Conservation (phyloP, 2,888 invertebrate genomes). For the Drosophila quasianomalipes region DNA sequence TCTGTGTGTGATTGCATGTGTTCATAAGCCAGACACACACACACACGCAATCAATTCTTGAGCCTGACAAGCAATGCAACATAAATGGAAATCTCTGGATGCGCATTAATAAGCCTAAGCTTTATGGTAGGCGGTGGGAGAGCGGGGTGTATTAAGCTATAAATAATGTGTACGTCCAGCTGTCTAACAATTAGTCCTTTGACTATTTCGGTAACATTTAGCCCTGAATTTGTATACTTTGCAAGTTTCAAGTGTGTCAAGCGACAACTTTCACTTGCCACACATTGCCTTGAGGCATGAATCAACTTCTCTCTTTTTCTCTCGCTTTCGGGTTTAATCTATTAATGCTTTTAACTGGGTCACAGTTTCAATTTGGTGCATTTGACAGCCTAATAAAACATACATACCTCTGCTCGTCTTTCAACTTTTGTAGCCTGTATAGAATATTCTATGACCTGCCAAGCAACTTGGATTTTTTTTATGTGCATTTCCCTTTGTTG, state of each 20-base stretch:
- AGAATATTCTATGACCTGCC: constrained; percentile 12
- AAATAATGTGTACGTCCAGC: not conserved
- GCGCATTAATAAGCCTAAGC: constrained; percentile 12
- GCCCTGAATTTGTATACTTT: constrained; percentile 12
- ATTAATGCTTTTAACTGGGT: constrained; percentile 49
- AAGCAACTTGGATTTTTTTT: not conserved
- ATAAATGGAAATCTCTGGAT: constrained; percentile 8
- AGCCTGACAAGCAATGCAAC: constrained; percentile 18
- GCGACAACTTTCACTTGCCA: constrained; percentile 11
- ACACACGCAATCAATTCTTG: constrained; percentile 33
- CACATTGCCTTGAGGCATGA: constrained; percentile 2
- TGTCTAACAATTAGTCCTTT: not conserved
- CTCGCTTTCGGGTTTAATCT: constrained; percentile 20
- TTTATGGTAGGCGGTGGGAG: not conserved
- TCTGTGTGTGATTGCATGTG: constrained; percentile 10
- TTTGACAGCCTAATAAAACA: constrained; percentile 44
- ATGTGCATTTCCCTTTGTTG: constrained; percentile 3
- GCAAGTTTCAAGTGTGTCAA: constrained; percentile 9
- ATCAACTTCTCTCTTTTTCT: not conserved
- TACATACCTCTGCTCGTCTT: constrained; percentile 16
- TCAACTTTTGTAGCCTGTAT: constrained; percentile 7
- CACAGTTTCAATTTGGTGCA: constrained; percentile 46
- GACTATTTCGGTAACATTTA: not conserved
- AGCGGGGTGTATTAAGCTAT: not conserved
- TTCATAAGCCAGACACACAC: not conserved